phyloP scores from a whole-genome alignment of 2,113 vertebrate genomes.

The Trichomycterus rosablanca region DNA sequence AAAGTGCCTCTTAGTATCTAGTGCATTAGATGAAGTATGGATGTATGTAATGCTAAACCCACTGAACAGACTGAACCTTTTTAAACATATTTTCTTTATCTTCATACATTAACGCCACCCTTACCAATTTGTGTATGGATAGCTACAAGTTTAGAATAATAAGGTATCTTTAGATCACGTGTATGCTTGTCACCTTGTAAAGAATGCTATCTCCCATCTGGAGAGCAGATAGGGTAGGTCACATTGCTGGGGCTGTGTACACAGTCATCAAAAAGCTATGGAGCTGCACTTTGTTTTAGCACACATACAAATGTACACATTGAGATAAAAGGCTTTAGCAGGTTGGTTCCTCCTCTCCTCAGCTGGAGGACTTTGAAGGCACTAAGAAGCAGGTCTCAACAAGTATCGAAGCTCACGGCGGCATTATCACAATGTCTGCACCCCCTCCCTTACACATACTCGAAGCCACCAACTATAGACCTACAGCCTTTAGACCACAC shows the following conservation, averaged over 20 bases:
- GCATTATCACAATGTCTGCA: conserved; percentile 16
- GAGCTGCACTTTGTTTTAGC: conserved; percentile 32
- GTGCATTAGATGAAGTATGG: too few species aligned
- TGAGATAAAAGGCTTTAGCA: conserved; percentile 5
- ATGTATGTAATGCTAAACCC: too few species aligned
- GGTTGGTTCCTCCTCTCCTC: conserved; percentile 6
- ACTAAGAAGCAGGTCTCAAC: conserved; percentile 15
- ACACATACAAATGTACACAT: conserved; percentile 9
- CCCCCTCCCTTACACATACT: conserved; percentile 7
- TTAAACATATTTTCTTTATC: too few species aligned
- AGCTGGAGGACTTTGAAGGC: background rate
- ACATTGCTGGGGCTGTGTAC: conserved; percentile 25
- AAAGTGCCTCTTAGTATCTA: too few species aligned
- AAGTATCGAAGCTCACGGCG: background rate
- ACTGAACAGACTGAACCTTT: too few species aligned
- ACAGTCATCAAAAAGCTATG: conserved; percentile 21
- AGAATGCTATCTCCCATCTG: conserved; percentile 29
- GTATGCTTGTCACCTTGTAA: conserved; percentile 9
- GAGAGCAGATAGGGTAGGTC: conserved; percentile 35
- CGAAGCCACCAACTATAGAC: conserved; percentile 12
- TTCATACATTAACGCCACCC: too few species aligned
- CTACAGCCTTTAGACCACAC: too few species aligned
- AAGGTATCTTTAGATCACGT: conserved; percentile 11
- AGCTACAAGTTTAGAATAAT: conserved; percentile 1
- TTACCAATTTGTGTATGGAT: conserved; percentile 12